Base-by-base conservation (phyloP, 2,113 vertebrate species). In the Corapipo altera region DNA sequence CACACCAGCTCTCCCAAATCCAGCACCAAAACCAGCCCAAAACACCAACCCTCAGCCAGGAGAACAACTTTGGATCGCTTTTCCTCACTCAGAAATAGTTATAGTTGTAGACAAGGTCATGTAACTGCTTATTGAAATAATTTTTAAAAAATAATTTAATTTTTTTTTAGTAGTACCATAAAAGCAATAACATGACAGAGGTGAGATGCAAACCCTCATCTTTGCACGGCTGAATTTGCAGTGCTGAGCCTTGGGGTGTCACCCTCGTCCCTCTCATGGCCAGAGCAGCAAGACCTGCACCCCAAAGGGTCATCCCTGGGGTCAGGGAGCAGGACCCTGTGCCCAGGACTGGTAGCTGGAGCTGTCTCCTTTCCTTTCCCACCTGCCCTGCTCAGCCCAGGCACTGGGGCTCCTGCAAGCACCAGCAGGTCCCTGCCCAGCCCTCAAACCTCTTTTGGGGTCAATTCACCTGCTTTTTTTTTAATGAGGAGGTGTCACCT, bases 221-320 rank as follows among this genome's bases (percentile, higher is more conserved):
- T 24, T 26, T 5, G 15, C 15, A 5, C 4, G 13, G 86, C 62
- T 6, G 77, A 91, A 66, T 81, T 91, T 85, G 91, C 94, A 59
- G 86, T 3, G 0, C 72, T 55, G 86, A 2, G 72, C 92, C 83
- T 93, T 96, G 88, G 58, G 92, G 89, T 92, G 91, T 93, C 95
- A 91, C 94, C 86, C 88, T 88, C 3, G 2, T 64, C 51, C 91
- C 88, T 93, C 79, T 21, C 83, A 57, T 9, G 48, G 71, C 81
- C 74, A 5, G 41, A 11, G 12, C 73, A 66, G 71, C 1, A 35
- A 62, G 54, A n/a, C 1, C 49, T 32, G 58, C 22, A 23, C 72
- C 90, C 90, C 66, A 37, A n/a, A 61, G 44, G 49, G 3, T 15
- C 35, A n/a, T 11, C 7, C 58, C 70, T 7, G n/a, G 27, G 21